These are phyloP conservation scores for Pseudochaenichthys georgianus DNA, from an alignment of 2,797 vertebrate genomes.

Conservation along the genomic window DNA sequence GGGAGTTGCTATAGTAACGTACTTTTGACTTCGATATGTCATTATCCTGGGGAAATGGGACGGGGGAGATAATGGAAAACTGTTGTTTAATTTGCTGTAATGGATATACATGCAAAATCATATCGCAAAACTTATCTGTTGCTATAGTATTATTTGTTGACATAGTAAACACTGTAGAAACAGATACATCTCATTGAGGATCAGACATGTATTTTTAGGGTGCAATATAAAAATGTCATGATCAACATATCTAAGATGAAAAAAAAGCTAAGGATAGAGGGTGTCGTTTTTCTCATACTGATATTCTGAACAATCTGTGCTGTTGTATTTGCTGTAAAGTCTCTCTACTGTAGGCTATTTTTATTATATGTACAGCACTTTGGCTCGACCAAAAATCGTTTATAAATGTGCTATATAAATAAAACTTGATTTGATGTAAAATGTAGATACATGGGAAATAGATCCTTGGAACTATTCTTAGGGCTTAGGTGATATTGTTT, in stretches of 20 bases:
- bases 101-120: neutral
- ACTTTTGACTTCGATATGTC: constrained; percentile 88
- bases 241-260: neutral
- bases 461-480: neutral
- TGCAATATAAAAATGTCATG: neutral
- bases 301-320: no score
- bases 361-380: no score
- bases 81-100: constrained; percentile 13
- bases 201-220: neutral
- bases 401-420: no score
- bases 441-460: neutral
- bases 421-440: neutral
- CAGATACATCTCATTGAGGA: neutral
- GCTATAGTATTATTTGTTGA: neutral
- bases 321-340: no score
- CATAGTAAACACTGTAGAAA: neutral
- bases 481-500: neutral
- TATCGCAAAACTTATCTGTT: neutral
- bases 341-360: no score
- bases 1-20: constrained; percentile 93
- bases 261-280: neutral
- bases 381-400: no score
- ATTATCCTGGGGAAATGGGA: constrained; percentile 84
- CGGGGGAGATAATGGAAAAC: constrained; percentile 14
- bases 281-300: no score